Evolutionary conservation across 2,888 invertebrate genomes (phyloP), one percentile per base, ranked within the genome.

Genomic region (Uloborus plumipes): DNA sequence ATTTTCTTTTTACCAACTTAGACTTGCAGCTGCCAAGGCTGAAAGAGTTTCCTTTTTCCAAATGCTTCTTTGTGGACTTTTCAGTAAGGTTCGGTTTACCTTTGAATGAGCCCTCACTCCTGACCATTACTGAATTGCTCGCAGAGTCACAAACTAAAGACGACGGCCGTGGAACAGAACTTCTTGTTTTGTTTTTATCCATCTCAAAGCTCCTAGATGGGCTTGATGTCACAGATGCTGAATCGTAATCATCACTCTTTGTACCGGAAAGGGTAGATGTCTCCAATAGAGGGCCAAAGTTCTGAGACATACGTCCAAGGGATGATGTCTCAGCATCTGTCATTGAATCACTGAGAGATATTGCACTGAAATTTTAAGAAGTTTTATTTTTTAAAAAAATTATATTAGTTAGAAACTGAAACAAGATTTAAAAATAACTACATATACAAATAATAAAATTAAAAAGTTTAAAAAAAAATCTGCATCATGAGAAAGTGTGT

Each of bases 311-410:
- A 49, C 59, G 59, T 31, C 70, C 78, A 31, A 79, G 20, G 2
- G 84, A 84, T n/a, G 70, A 50, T 20, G 74, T 73, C 62, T 84
- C 84, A 16, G 74, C 22, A 55, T 84, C 84, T n/a, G 80, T 76
- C 75, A 81, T 70, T 9, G 84, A 78, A 59, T 84, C 84, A 72
- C 77, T 73, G 31, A 84, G 50, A n/a, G 84, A 84, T 47, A 74
- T 73, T n/a, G 76, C 77, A 76, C 84, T 84, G 22, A 22, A 76
- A 39, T 39, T 39, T 11, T 58, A n/a, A 71, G 26, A 50, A 47
- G 22, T 51, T 51, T 22, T 50, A 55, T 7, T 55, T 9, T 55
- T n/a, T n/a, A n/a, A n/a, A n/a, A n/a, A n/a, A n/a, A n/a, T n/a
- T n/a, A n/a, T n/a, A n/a, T n/a, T n/a, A n/a, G n/a, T n/a, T n/a